A percentile compares a stretch with the other conserved stretches of the same genome.
phyloP scores from a whole-genome alignment of 2,113 vertebrate species.

The Myrmecophaga tridactyla region DNA sequence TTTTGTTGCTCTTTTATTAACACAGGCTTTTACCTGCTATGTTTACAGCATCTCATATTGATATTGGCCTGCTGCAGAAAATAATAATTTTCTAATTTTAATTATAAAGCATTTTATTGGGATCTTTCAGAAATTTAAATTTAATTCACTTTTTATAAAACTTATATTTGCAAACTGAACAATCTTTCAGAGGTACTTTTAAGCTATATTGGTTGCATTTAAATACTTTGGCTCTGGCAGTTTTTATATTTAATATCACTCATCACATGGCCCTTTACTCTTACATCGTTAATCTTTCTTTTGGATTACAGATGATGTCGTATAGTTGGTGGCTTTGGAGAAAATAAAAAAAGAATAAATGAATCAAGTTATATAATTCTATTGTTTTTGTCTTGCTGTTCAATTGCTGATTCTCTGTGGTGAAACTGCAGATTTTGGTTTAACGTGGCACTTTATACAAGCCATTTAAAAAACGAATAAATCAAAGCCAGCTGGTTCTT shows the following conservation, averaged over 20 bases:
- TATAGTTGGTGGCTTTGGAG: conserved; percentile 60
- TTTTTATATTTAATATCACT: conserved; percentile 41
- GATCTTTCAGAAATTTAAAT: neutral
- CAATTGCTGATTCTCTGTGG: conserved; percentile 69
- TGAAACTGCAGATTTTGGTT: conserved; percentile 67
- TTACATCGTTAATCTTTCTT: conserved; percentile 50
- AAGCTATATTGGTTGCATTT: neutral
- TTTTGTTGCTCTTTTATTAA: neutral
- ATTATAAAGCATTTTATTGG: neutral
- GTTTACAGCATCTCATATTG: neutral
- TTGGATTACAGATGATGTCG: conserved; percentile 61
- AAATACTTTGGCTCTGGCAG: neutral
- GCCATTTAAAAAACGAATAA: conserved; percentile 64
- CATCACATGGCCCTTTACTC: conserved; percentile 44
- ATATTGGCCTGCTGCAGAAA: neutral
- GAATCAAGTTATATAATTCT: conserved; percentile 36
- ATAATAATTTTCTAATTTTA: neutral
- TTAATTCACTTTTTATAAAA: neutral
- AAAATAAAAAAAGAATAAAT: conserved; percentile 46
- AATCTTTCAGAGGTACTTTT: neutral
- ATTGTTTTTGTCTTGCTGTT: conserved; percentile 72
- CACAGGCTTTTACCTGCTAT: neutral
- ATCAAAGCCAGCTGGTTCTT: conserved; percentile 73
- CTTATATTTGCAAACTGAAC: conserved; percentile 26
- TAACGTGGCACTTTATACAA: conserved; percentile 75